Base-by-base conservation (phyloP, 1,140 invertebrate species). In the Caenorhabditis latens region DNA sequence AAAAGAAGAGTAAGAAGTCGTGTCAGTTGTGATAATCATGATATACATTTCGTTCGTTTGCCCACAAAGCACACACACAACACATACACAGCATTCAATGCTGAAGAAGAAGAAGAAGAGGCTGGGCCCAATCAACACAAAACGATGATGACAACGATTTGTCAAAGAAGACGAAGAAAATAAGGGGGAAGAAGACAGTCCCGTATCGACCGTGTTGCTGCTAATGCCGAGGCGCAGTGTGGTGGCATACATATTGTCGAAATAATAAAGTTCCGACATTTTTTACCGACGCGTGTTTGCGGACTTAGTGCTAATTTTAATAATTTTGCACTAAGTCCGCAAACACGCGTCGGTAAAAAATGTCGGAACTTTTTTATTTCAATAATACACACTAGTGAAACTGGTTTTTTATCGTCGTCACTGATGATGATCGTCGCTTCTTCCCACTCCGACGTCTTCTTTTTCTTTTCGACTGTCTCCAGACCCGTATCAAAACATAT, bases 11-110 rank as follows among this genome's bases (percentile, higher is more conserved):
- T 16, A 48, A 48, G 67, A 75, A 46, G 67, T 19, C n/a, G 67
- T 46, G 43, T 46, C 67, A 75, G 43, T 48, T 5, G 13, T 75
- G 19, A 48, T 75, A 75, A 75, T 75, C 42, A 75, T 75, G 43
- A 75, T 75, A 75, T 75, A 46, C 43, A 75, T 75, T 75, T 75
- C 16, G 67, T 75, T 75, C 67, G 67, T 75, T 75, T 75, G 67
- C 43, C 67, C 43, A 75, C 43, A 43, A 75, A 75, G 42, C 67
- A 75, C 67, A 48, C 67, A 75, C n/a, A 75, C 67, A 67, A 67
- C 32, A 67, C 63, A 48, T 32, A 75, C 43, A 75, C 40, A 58
- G 57, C 57, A 58, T 58, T n/a, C 57, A n/a, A 75, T 19, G 19
- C 5, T 19, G 43, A 75, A 46, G 43, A 46, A n/a, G 43, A 75